Conservation (phyloP, 2,888 invertebrate genomes). For the Mongoloraphidia duomilia region DNA sequence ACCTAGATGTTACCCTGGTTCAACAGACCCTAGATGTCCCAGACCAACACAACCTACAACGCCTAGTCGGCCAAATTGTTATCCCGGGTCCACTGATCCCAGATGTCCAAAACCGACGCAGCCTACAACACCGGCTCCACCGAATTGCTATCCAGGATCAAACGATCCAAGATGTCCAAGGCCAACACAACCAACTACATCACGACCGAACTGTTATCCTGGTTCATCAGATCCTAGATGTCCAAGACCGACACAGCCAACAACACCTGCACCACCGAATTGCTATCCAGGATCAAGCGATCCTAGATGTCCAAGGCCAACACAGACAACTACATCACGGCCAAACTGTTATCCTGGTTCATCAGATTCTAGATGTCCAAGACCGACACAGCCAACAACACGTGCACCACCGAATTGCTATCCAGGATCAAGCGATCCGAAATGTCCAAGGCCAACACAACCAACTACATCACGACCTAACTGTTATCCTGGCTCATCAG, state of each 20-base stretch:
- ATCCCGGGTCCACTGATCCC: conserved; percentile 21
- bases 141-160: conserved; percentile 20
- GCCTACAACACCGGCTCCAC: conserved; percentile 17
- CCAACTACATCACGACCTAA: conserved; percentile 13
- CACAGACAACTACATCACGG: conserved; percentile 11
- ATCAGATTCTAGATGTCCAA: conserved; percentile 19
- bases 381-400: conserved; percentile 12
- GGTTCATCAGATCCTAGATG: conserved; percentile 17
- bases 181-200: conserved; percentile 16
- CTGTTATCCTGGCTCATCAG: conserved; percentile 25
- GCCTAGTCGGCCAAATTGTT: conserved; percentile 11
- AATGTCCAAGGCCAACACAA: conserved; percentile 17
- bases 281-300: conserved; percentile 25
- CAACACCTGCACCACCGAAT: conserved; percentile 17
- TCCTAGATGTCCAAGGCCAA: conserved; percentile 17
- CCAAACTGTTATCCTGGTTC: conserved; percentile 21
- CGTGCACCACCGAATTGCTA: conserved; percentile 13
- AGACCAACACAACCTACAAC: conserved; percentile 7
- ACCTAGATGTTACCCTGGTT: too few relatives aligned
- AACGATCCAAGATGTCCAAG: conserved; percentile 21
- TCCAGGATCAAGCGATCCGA: conserved; percentile 17
- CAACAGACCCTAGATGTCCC: conserved; percentile 11
- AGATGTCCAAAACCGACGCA: conserved; percentile 12
- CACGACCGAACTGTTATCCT: conserved; percentile 18
- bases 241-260: conserved; percentile 10